These are phyloP conservation scores for Psilopogon haemacephalus DNA, from an alignment of 2,113 vertebrate genomes.

Conservation along the genomic window DNA sequence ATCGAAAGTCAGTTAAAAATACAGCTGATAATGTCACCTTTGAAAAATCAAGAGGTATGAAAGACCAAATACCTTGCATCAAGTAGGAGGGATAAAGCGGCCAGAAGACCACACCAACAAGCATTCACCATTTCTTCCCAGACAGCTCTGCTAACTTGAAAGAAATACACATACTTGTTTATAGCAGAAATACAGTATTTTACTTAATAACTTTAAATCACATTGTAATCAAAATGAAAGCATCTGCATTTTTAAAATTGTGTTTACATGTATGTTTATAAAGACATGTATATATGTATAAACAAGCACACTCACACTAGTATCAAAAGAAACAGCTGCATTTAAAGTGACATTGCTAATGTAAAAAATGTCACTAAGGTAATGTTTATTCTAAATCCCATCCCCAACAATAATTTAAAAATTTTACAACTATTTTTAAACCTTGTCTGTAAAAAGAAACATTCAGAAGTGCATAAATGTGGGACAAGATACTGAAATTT, in stretches of 20 bases:
- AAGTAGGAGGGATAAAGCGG: slow-evolving; percentile 92
- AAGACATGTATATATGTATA: background rate
- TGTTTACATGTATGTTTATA: background rate
- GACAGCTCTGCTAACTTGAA: slow-evolving; percentile 86
- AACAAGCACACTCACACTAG: background rate
- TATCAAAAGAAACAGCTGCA: background rate
- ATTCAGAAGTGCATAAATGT: background rate
- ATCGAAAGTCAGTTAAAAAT: background rate
- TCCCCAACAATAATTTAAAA: too few species aligned
- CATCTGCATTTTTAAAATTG: background rate
- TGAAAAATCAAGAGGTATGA: background rate
- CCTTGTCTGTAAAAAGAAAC: background rate
- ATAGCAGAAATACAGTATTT: background rate
- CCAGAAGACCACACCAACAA: slow-evolving; percentile 97
- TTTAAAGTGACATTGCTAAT: background rate
- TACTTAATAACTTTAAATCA: background rate
- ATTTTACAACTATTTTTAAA: background rate
- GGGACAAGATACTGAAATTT: background rate
- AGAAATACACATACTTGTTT: background rate
- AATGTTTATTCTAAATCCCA: background rate
- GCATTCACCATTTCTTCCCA: slow-evolving; percentile 99
- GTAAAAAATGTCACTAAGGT: background rate
- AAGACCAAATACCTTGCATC: slow-evolving; percentile 89
- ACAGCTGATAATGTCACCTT: background rate
- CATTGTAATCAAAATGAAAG: background rate